Percentiles rank a stretch among this genome's conserved stretches.
phyloP scores from a whole-genome alignment of 2,888 invertebrate genomes.

The Lepidochrysops patricia region DNA sequence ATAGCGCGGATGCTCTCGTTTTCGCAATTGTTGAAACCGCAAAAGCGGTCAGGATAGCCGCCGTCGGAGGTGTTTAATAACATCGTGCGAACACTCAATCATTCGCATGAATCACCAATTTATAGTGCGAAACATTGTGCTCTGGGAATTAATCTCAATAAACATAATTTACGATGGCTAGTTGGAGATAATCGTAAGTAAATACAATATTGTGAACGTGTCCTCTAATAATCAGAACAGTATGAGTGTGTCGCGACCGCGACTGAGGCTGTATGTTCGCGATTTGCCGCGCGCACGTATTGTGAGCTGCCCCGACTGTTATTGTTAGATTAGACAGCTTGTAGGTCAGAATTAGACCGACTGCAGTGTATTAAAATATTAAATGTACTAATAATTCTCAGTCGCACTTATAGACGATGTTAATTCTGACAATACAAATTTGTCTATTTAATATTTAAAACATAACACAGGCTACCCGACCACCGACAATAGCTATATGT shows the following conservation, averaged over 20 bases:
- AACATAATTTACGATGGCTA: background rate
- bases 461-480: too few relatives aligned
- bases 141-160: background rate
- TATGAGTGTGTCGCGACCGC: background rate
- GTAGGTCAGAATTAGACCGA: background rate
- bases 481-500: too few relatives aligned
- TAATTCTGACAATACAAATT: background rate
- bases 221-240: background rate
- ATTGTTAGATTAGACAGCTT: background rate
- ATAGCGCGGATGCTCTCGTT: background rate
- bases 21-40: background rate
- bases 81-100: background rate
- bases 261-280: background rate
- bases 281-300: background rate
- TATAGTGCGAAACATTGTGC: background rate
- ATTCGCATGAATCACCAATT: background rate
- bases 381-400: background rate
- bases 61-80: background rate
- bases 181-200: background rate
- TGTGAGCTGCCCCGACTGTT: background rate
- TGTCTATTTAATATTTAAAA: too few relatives aligned
- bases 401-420: background rate
- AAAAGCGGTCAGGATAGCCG: slow-evolving; percentile 6
- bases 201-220: background rate
- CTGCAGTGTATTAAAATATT: background rate